phyloP scores from a whole-genome alignment of 2,888 invertebrate species.

The Macrosoma leucophasiata region DNA sequence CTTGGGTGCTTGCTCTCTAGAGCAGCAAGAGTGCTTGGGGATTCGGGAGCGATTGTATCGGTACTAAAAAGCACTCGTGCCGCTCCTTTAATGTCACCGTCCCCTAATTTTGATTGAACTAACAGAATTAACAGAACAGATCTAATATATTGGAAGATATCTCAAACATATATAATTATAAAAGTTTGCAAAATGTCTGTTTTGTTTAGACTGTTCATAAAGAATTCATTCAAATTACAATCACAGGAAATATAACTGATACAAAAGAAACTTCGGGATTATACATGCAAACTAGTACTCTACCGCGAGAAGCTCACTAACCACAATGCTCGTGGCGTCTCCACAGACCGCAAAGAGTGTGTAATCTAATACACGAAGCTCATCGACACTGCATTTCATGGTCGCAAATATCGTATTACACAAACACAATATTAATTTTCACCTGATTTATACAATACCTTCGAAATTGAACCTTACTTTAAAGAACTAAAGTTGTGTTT shows the following conservation, averaged over 20 bases:
- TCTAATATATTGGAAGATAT: no score
- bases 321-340: conserved; percentile 68
- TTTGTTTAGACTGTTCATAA: no score
- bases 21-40: no score
- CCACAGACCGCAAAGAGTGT: conserved; percentile 66
- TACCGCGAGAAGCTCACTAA: conserved; percentile 63
- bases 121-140: no score
- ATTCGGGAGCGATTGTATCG: no score
- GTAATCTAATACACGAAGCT: conserved; percentile 73
- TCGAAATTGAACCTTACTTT: conserved; percentile 31
- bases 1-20: no score
- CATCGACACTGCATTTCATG: conserved; percentile 71
- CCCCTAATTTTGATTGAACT: no score
- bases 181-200: no score
- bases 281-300: conserved; percentile 44
- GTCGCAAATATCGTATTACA: conserved; percentile 68
- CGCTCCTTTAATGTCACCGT: no score
- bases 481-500: conserved; percentile 16
- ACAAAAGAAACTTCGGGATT: conserved; percentile 38
- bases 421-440: conserved; percentile 23
- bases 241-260: conserved; percentile 34
- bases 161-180: no score
- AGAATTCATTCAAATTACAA: no score
- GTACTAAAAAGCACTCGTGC: no score
- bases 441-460: conserved; percentile 24